Percentiles rank a stretch among this genome's conserved stretches.
phyloP scores from a whole-genome alignment of 2,797 vertebrate genomes.

The Myripristis murdjan region DNA sequence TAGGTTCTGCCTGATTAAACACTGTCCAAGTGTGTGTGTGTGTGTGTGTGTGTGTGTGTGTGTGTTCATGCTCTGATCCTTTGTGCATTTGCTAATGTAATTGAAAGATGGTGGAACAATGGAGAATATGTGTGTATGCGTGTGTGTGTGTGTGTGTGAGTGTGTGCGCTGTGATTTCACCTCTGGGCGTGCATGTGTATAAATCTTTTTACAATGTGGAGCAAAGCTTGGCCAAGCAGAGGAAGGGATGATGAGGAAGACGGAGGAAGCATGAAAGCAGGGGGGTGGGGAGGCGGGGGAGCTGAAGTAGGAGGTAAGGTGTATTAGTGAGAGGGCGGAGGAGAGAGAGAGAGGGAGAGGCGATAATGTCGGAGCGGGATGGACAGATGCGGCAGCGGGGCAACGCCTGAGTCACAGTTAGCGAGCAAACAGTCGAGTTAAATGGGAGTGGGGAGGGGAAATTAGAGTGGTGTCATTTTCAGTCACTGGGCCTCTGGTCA shows the following conservation, averaged over 20 bases:
- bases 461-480: too few species aligned
- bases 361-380: constrained; percentile 13
- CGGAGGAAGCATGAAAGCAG: constrained; percentile 49
- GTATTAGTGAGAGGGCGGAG: background rate
- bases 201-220: constrained; percentile 58
- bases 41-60: constrained; percentile 12
- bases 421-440: too few species aligned
- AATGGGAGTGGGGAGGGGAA: background rate
- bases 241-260: constrained; percentile 35
- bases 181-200: constrained; percentile 28
- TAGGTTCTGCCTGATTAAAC: constrained; percentile 36
- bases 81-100: constrained; percentile 26
- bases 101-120: constrained; percentile 24
- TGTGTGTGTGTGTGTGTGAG: constrained; percentile 4
- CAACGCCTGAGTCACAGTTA: background rate
- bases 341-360: background rate
- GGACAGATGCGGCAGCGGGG: background rate
- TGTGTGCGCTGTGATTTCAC: constrained; percentile 3
- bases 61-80: constrained; percentile 13
- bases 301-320: constrained; percentile 31
- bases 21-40: background rate
- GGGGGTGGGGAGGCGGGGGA: constrained; percentile 44
- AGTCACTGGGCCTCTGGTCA: too few species aligned
- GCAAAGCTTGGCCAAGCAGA: constrained; percentile 24
- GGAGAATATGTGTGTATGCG: background rate